phyloP scores from a whole-genome alignment of 2,888 invertebrate genomes.

The Anodontia alba region DNA sequence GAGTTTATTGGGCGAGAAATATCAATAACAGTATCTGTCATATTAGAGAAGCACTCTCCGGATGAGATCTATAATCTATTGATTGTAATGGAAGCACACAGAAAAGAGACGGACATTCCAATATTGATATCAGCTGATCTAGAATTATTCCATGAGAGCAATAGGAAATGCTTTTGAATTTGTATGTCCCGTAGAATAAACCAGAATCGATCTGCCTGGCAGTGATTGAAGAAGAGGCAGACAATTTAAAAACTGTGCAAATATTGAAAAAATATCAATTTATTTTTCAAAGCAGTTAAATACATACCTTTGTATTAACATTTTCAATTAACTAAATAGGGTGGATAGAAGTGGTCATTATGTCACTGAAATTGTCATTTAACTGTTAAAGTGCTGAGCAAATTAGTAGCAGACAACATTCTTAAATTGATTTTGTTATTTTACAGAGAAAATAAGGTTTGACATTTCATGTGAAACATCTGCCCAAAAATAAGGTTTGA shows the following conservation, averaged over 20 bases:
- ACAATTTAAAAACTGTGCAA: neutral
- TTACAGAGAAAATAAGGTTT: no score
- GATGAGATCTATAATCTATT: slow-evolving; percentile 11
- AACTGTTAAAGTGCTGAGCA: no score
- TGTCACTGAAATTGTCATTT: no score
- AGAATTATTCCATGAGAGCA: neutral
- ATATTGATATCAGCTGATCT: slow-evolving; percentile 10
- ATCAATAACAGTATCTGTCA: slow-evolving; percentile 16
- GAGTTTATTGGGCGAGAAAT: slow-evolving; percentile 19
- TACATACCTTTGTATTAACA: no score
- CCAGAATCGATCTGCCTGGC: neutral
- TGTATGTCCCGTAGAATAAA: neutral
- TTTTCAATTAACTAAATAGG: no score
- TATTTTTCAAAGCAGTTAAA: no score
- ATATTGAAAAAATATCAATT: no score
- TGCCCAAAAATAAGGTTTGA: no score
- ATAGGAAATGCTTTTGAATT: slow-evolving; percentile 14
- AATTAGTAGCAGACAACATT: no score
- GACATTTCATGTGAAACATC: no score
- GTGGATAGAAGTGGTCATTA: no score
- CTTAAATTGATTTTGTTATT: no score
- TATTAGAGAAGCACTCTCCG: neutral
- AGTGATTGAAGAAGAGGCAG: neutral
- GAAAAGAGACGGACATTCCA: slow-evolving; percentile 2
- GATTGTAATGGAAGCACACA: neutral